Evolutionary conservation across 2,888 invertebrate genomes (phyloP), one percentile per base, ranked within the genome.

Genomic region (Argynnis bischoffii): DNA sequence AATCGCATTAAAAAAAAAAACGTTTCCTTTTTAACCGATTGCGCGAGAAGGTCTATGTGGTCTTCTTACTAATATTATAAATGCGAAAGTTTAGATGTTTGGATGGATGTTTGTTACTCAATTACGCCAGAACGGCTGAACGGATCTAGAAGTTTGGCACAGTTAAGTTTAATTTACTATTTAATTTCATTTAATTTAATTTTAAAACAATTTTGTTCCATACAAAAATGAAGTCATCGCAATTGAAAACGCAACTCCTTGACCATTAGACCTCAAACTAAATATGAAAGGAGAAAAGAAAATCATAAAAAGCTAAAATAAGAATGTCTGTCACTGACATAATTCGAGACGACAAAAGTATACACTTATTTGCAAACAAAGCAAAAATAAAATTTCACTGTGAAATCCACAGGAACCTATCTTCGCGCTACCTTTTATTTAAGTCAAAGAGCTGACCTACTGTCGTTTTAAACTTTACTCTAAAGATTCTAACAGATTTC

Each of bases 281-380:
- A 59, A 59, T n/a, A 2, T 59, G 26, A 59, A 59, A 59, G 2
- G 46, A 11, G 47, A 59, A 26, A 59, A 59, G 26, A 13, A 26
- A 41, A 18, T 47, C 47, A 47, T 57, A 47, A 57, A n/a, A 59
- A 59, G n/a, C 47, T 11, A 26, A 59, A 59, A 47, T 48, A 48
- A 48, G 47, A 70, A 73, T 67, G 66, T 72, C 72, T 73, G 73
- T 70, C 69, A 59, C 67, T 69, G 70, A 72, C 72, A 70, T 72
- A 51, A 69, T 67, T 70, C 56, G 60, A 48, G 53, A 61, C 70
- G 48, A 26, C 68, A 69, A 72, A 72, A 72, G 65, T 71, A 69
- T 66, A 70, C 67, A 70, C 60, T 71, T 69, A 69, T 72, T 71
- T 67, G 72, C 54, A 54, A 55, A 67, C 65, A 63, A 65, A 63